A percentile compares a stretch with the other conserved stretches of the same genome.
Conservation (phyloP, 1,140 invertebrate species). For the Drosophila obscura region DNA sequence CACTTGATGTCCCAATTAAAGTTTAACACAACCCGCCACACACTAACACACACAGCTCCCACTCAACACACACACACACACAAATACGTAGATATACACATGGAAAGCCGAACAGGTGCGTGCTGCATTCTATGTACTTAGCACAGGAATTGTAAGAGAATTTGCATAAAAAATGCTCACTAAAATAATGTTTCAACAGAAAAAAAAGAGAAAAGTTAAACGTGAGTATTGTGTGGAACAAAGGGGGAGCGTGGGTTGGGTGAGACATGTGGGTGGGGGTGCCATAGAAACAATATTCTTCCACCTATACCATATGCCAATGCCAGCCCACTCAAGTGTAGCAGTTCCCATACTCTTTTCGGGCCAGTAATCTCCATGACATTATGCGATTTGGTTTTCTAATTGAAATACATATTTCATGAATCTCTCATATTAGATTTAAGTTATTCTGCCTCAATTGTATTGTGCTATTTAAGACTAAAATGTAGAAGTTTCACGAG, state of each 20-base stretch:
- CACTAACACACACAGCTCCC: conserved; percentile 12
- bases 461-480: no score
- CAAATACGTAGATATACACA: conserved; percentile 12
- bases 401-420: no score
- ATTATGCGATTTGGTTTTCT: no score
- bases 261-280: no score
- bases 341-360: no score
- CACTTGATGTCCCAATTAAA: conserved; percentile 80
- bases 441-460: no score
- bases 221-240: conserved; percentile 3
- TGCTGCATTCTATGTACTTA: conserved; percentile 68
- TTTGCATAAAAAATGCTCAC: conserved; percentile 71
- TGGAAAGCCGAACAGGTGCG: conserved; percentile 52
- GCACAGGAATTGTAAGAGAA: conserved; percentile 70
- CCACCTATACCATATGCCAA: no score
- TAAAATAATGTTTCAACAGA: conserved; percentile 37
- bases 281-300: not conserved
- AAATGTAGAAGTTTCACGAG: no score
- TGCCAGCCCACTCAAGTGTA: no score
- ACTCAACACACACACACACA: conserved; percentile 15
- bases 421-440: no score
- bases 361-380: no score
- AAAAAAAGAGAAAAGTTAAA: conserved; percentile 30
- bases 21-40: conserved; percentile 62
- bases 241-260: no score